phyloP scores from a whole-genome alignment of 2,113 vertebrate species.

The Pterocles orientalis region DNA sequence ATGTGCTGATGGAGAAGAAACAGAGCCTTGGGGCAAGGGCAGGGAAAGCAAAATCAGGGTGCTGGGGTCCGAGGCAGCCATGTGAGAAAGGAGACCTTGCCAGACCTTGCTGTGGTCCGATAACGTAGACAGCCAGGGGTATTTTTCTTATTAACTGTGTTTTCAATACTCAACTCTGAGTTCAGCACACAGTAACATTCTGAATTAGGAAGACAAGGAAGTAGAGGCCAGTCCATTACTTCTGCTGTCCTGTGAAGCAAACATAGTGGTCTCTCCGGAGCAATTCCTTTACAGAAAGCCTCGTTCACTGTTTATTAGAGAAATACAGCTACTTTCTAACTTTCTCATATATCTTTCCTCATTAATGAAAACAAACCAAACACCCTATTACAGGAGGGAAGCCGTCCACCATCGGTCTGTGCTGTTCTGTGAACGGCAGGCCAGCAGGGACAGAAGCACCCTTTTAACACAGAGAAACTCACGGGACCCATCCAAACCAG shows the following conservation, averaged over 20 bases:
- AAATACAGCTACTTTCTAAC: neutral
- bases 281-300: neutral
- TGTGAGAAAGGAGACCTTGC: neutral
- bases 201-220: neutral
- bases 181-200: neutral
- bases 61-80: neutral
- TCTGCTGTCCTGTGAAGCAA: neutral
- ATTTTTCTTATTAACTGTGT: neutral
- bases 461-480: neutral
- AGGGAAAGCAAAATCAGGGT: neutral
- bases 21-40: neutral
- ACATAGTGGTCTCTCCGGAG: neutral
- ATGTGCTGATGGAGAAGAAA: neutral
- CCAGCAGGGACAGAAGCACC: neutral
- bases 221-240: neutral
- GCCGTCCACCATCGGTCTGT: neutral
- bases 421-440: neutral
- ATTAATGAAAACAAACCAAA: neutral
- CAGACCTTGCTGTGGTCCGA: neutral
- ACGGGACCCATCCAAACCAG: neutral
- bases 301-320: neutral
- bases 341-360: neutral
- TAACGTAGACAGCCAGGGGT: neutral
- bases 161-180: neutral
- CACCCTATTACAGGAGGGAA: neutral